phyloP scores from a whole-genome alignment of 53 echinoderm and acorn worm genomes.

The Zoroaster sp. region DNA sequence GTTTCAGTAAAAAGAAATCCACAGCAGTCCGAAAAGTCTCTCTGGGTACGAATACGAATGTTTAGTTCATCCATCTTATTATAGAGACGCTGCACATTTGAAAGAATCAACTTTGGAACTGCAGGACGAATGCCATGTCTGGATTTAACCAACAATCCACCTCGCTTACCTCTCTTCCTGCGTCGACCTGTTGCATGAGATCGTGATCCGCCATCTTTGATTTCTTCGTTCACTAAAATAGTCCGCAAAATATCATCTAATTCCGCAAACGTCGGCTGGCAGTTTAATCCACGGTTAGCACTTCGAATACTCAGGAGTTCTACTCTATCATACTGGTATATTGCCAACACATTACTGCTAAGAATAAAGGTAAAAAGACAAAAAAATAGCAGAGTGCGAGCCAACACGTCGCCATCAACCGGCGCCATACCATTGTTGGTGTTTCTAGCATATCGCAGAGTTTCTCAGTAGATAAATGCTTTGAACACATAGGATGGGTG shows the following conservation, averaged over 20 bases:
- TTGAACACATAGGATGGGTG: too few species aligned
- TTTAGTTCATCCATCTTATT: slow-evolving; percentile 24
- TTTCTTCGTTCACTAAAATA: not conserved
- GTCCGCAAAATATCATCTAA: slow-evolving; percentile 16
- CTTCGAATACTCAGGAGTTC: not conserved
- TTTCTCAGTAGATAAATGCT: too few species aligned
- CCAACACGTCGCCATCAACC: slow-evolving; percentile 15
- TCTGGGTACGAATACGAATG: slow-evolving; percentile 15
- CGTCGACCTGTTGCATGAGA: slow-evolving; percentile 14
- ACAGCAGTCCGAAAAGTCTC: slow-evolving; percentile 22
- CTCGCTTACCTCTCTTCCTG: slow-evolving; percentile 40
- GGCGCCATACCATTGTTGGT: too few species aligned
- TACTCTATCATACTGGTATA: slow-evolving; percentile 7
- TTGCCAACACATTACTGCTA: slow-evolving; percentile 5
- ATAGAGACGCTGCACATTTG: slow-evolving; percentile 27
- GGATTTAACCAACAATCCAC: slow-evolving; percentile 19
- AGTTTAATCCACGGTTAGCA: slow-evolving; percentile 6
- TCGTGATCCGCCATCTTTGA: slow-evolving; percentile 18
- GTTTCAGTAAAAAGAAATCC: slow-evolving; percentile 26
- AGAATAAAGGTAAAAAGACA: not conserved
- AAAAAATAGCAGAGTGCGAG: slow-evolving; percentile 2
- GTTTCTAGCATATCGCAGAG: too few species aligned
- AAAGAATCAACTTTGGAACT: slow-evolving; percentile 24
- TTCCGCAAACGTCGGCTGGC: not conserved
- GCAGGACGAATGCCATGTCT: not conserved